These are phyloP conservation scores for Periparus ater DNA, from an alignment of 2,797 vertebrate species.

Conservation along the genomic window DNA sequence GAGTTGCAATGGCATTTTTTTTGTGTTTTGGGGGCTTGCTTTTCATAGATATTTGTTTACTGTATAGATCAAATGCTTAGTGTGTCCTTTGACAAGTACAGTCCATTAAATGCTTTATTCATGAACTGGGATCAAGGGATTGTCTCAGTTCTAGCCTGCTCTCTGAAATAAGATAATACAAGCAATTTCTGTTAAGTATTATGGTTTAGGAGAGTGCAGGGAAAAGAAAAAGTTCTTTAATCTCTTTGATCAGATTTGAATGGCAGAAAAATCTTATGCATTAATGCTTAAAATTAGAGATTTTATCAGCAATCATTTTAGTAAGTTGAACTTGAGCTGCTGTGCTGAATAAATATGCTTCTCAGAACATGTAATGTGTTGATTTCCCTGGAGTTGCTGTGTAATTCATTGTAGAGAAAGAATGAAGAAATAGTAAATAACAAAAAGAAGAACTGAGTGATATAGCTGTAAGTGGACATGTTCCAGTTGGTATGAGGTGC, in stretches of 20 bases:
- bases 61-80: constrained; percentile 48
- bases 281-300: constrained; percentile 68
- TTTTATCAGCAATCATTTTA: constrained; percentile 65
- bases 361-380: constrained; percentile 14
- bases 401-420: constrained; percentile 21
- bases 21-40: not conserved
- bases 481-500: not conserved
- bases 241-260: constrained; percentile 65
- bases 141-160: constrained; percentile 55
- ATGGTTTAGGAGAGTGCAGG: constrained; percentile 8
- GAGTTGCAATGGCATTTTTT: not conserved
- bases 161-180: constrained; percentile 62
- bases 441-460: not conserved
- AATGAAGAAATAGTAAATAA: constrained; percentile 26
- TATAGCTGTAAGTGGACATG: not conserved
- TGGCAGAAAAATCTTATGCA: constrained; percentile 50
- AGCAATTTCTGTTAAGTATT: constrained; percentile 59
- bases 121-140: constrained; percentile 67
- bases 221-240: constrained; percentile 46
- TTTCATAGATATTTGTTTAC: constrained; percentile 52
- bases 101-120: constrained; percentile 71
- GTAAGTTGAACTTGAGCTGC: constrained; percentile 33
- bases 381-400: constrained; percentile 36
- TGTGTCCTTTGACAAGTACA: constrained; percentile 54
- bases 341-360: constrained; percentile 53